phyloP scores from a whole-genome alignment of 2,113 vertebrate genomes.

The Calyptomena viridis region DNA sequence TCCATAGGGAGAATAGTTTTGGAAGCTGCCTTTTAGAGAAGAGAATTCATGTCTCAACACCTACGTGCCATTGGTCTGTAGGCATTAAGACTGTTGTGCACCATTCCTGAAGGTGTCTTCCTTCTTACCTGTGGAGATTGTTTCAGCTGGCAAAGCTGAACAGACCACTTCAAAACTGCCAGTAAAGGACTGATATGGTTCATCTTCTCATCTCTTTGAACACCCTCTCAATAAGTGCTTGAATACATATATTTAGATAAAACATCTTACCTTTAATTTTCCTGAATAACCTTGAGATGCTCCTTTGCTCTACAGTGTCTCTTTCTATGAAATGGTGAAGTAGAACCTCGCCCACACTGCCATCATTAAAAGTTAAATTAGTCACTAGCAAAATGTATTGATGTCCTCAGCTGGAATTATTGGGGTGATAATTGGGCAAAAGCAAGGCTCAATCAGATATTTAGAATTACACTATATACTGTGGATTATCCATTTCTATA shows the following conservation, averaged over 20 bases:
- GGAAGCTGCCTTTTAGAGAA: not conserved
- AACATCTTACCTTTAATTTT: not conserved
- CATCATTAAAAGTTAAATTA: not conserved
- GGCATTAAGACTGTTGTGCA: not conserved
- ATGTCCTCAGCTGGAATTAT: not conserved
- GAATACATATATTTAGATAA: not conserved
- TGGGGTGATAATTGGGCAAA: constrained; percentile 10
- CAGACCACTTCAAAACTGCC: not conserved
- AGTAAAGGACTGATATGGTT: not conserved
- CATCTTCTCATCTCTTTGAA: not conserved
- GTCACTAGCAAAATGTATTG: not conserved
- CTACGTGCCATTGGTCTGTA: not conserved
- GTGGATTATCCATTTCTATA: not conserved
- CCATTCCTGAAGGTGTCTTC: not conserved
- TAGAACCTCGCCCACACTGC: not conserved
- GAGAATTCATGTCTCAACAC: not conserved
- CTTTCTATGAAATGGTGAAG: not conserved
- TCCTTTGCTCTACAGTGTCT: not conserved
- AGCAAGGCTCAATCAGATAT: not conserved
- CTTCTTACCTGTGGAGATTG: not conserved
- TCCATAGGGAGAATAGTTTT: not conserved
- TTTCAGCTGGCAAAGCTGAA: not conserved
- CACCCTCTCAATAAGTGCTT: not conserved
- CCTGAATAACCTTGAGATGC: not conserved
- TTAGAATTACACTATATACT: not conserved